Evolutionary conservation across 2,888 invertebrate genomes (phyloP), one percentile per base, ranked within the genome.

Genomic region (Troides aeacus): DNA sequence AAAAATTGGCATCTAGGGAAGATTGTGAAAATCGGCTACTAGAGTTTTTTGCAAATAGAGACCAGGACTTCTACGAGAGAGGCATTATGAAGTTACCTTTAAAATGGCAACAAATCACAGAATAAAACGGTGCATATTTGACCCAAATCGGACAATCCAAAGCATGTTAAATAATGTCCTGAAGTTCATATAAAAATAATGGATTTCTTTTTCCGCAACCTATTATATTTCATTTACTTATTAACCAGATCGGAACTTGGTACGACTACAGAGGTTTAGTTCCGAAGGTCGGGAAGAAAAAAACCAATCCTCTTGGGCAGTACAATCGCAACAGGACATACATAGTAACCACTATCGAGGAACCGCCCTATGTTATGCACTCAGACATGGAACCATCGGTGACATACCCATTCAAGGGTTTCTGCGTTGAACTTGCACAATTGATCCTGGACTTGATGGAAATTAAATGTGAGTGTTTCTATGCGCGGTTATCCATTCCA

Each of bases 371-470:
- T 82, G 95, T 97, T 74, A 97, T 97, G 73, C 94, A 94, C 76
- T 95, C 94, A 71, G 93, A 95, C 3, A 95, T 95, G 72, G 95
- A 94, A 23, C 94, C 95, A 78, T 93, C 93, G 60, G 95, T 95
- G 68, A 96, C 96, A 82, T 96, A 97, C 75, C 94, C 95, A 62
- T 97, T 95, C 84, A 96, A 96, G 83, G 99, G 99, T 65, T 99
- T 97, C 87, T 98, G 98, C 88, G 96, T 97, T 79, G 99, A 99
- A 84, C 93, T 99, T 65, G 96, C 97, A 6, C 95, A 96, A 81
- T 93, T 97, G 79, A 94, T 99, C 71, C 93, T 97, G 12, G 95
- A 96, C 77, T 95, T 95, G 81, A 93, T 98, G 75, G 96, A 96
- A 75, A 97, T 97, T 77, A 96, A 95, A 82, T 98, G 97, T 97